Percentiles rank a stretch among this genome's conserved stretches.
phyloP scores from a whole-genome alignment of 2,797 vertebrate species.

The Atherinosoma microstoma region DNA sequence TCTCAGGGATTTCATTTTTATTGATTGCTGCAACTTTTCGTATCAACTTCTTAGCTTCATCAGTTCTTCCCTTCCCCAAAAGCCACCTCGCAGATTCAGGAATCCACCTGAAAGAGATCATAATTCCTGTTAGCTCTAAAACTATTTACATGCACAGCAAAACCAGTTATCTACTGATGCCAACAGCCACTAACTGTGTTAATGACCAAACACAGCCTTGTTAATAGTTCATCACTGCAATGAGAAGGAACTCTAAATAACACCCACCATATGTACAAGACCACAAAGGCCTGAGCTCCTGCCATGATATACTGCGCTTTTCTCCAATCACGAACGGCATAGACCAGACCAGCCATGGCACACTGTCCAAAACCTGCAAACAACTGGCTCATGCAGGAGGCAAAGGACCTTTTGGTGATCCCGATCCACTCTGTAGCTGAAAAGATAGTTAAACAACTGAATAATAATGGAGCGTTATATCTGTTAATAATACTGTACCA shows the following conservation, averaged over 20 bases:
- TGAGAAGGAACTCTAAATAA: background rate
- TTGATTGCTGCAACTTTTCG: constrained; percentile 82
- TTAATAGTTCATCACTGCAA: background rate
- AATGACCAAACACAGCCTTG: background rate
- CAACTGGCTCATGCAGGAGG: constrained; percentile 75
- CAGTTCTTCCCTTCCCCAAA: constrained; percentile 68
- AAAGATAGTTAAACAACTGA: constrained; percentile 15
- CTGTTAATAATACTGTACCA: background rate
- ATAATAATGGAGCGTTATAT: background rate
- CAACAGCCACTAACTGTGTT: background rate
- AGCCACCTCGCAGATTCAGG: constrained; percentile 89
- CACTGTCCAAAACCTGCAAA: constrained; percentile 74
- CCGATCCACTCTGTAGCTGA: constrained; percentile 87
- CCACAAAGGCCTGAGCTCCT: constrained; percentile 55
- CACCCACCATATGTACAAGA: constrained; percentile 79
- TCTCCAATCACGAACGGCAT: constrained; percentile 83
- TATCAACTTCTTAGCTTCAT: constrained; percentile 80
- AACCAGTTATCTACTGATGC: background rate
- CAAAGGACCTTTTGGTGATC: constrained; percentile 68
- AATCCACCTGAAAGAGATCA: constrained; percentile 75
- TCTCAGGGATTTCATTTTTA: constrained; percentile 71
- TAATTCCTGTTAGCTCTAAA: background rate
- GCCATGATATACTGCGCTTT: constrained; percentile 75
- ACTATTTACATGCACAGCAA: background rate
- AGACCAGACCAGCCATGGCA: constrained; percentile 79